Conservation (phyloP, 1,140 invertebrate genomes). For the Penaeus indicus region DNA sequence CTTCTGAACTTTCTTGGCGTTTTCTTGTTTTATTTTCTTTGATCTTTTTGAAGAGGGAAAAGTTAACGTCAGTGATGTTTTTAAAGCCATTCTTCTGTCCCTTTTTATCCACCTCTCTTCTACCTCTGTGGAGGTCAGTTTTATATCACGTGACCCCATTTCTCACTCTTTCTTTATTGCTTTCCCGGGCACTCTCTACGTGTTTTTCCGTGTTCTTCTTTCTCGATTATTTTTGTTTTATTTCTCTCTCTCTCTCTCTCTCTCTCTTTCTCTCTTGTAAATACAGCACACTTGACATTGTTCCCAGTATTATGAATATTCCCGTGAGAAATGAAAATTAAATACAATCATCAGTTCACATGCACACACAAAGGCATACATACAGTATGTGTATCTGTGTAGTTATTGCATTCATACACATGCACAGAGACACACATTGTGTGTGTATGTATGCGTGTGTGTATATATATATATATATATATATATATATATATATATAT, state of each 20-base stretch:
- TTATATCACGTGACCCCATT: too few species aligned
- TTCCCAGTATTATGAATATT: not conserved
- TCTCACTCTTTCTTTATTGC: too few species aligned
- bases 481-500: too few species aligned
- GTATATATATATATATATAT: not conserved
- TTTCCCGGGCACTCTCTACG: not conserved
- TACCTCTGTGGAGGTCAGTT: too few species aligned
- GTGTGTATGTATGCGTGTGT: not conserved
- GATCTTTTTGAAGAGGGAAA: too few species aligned
- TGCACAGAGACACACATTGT: not conserved
- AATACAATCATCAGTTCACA: not conserved
- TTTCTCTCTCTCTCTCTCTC: conserved; percentile 22
- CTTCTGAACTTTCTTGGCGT: too few species aligned
- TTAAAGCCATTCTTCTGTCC: too few species aligned
- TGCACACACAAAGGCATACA: not conserved
- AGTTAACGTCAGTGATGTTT: too few species aligned
- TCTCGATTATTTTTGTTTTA: not conserved
- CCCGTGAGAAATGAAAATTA: not conserved
- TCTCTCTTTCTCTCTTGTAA: not conserved
- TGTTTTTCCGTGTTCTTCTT: not conserved
- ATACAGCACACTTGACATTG: too few species aligned
- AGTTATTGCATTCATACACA: not conserved
- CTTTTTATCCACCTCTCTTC: too few species aligned
- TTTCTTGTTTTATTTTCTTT: too few species aligned
- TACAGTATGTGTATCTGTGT: not conserved